Evolutionary conservation across 2,888 invertebrate species (phyloP), one percentile per base, ranked within the genome.

Genomic region (Leucophenga montana): DNA sequence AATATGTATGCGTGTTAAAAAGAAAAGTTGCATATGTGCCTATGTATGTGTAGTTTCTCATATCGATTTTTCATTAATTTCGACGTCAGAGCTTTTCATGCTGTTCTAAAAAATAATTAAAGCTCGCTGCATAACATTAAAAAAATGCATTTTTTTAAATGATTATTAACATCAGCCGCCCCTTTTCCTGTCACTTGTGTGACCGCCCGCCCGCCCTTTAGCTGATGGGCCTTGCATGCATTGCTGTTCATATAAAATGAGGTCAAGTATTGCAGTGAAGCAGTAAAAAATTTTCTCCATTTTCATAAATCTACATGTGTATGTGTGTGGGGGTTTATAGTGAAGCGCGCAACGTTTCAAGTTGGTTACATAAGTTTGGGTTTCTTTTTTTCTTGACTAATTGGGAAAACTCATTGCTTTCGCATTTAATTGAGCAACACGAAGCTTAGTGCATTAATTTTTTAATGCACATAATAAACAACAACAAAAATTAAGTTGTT

Each of bases 231-330:
- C 54, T 56, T 56, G 54, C 3, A 56, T 56, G 62, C 22, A 20
- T 57, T 62, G 20, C 14, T 13, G 6, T 18, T 69, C 66, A 71
- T 66, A 69, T 75, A 83, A 84, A 82, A 84, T 82, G 83, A 84
- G 84, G 81, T 82, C 84, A 84, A 84, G 82, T 84, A 78, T 79
- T 83, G 81, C 71, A 81, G 79, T 75, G 74, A 75, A 78, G 80
- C 27, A 27, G 27, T 27, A 59, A 59, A 59, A n/a, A n/a, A 0
- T 70, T 74, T 78, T 74, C 75, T 72, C 68, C 71, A 72, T 71
- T 69, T 71, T 61, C 56, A 76, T 77, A 70, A 74, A 74, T 31
- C 57, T 31, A 68, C 69, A 71, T 67, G 44, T 46, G 44, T 18
- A 0, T 44, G 50, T 68, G 48, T 59, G 62, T 44, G 64, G 66